Conservation (phyloP, 2,113 vertebrate genomes). For the Pycnonotus jocosus region DNA sequence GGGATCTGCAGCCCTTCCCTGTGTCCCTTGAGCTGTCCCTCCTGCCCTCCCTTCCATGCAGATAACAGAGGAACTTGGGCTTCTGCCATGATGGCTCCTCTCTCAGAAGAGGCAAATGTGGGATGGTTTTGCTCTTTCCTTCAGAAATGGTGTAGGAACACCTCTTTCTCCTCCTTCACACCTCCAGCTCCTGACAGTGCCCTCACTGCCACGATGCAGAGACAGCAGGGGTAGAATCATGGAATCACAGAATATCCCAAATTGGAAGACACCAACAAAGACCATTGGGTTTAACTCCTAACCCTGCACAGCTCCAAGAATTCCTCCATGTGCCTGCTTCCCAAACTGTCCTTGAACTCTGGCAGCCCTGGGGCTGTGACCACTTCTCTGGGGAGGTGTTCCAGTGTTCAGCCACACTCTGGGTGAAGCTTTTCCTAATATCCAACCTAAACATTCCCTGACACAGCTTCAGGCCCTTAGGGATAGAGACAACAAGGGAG, state of each 20-base stretch:
- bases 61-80: fast-evolving
- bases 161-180: background rate
- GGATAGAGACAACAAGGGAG: background rate
- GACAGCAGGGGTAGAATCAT: background rate
- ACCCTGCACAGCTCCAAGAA: background rate
- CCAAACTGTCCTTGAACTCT: background rate
- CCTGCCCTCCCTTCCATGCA: background rate
- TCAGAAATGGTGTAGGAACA: background rate
- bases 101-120: background rate
- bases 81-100: background rate
- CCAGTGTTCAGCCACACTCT: background rate
- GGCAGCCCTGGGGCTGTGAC: background rate
- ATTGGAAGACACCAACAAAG: background rate
- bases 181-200: background rate
- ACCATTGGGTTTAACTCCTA: background rate
- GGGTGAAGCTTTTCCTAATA: background rate
- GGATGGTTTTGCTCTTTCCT: background rate
- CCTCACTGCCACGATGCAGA: fast-evolving
- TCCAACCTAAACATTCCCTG: background rate
- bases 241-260: background rate
- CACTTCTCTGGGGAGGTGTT: background rate
- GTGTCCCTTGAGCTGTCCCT: background rate
- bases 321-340: background rate
- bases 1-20: background rate
- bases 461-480: background rate